Percentiles rank a stretch among this genome's conserved stretches.
Conservation (phyloP, 2,113 vertebrate species). For the Entosphenus tridentatus region DNA sequence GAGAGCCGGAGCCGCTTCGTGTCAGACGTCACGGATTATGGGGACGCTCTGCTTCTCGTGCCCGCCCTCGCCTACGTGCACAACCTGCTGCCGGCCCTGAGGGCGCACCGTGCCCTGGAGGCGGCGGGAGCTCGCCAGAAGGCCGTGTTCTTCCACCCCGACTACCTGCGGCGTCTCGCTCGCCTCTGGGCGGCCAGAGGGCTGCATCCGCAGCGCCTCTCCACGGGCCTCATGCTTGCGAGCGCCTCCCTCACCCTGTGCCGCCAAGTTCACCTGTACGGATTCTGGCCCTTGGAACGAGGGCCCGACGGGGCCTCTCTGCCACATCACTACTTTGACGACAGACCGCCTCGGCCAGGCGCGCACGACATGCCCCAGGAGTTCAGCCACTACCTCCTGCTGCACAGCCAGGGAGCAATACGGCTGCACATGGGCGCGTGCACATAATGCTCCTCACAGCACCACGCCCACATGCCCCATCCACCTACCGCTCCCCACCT, state of each 20-base stretch:
- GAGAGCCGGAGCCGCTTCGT: not conserved
- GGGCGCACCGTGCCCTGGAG: conserved; percentile 2
- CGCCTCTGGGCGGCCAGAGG: conserved; percentile 9
- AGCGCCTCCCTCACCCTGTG: conserved; percentile 12
- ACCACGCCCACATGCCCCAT: no score
- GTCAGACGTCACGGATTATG: conserved; percentile 8
- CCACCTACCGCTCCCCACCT: no score
- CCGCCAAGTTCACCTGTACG: conserved; percentile 11
- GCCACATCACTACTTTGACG: conserved; percentile 13
- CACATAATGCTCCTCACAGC: conserved; percentile 7
- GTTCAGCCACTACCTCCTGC: conserved; percentile 10
- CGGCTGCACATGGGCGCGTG: conserved; percentile 28
- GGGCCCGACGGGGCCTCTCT: not conserved
- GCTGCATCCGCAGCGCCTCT: conserved; percentile 8
- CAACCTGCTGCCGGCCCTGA: conserved; percentile 7
- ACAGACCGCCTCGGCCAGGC: not conserved
- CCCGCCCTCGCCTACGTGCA: conserved; percentile 10
- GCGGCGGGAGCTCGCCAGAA: conserved; percentile 8
- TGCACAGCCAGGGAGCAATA: conserved; percentile 13
- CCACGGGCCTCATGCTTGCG: conserved; percentile 11
- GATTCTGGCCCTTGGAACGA: conserved; percentile 13
- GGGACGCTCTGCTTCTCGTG: conserved; percentile 7
- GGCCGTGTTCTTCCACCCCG: conserved; percentile 12
- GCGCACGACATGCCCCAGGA: conserved; percentile 13
- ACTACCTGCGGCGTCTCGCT: conserved; percentile 8